Base-by-base conservation (phyloP, 2,113 vertebrate genomes). In the Sinosuthora webbiana region DNA sequence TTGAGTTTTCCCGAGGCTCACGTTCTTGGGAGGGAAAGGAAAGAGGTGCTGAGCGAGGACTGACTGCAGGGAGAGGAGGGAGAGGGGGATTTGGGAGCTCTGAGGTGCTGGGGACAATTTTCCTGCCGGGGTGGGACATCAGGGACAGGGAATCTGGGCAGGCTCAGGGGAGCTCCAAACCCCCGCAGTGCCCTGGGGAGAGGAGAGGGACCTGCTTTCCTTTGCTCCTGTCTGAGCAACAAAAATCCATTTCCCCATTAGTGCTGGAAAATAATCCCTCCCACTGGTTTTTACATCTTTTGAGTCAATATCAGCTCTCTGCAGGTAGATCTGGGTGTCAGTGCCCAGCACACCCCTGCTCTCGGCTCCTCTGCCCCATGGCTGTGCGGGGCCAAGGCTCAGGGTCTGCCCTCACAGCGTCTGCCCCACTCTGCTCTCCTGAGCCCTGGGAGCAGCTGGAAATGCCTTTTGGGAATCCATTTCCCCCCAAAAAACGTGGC, bases 111-210 rank as follows among this genome's bases (percentile, higher is more conserved):
- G 83, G 97, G 95, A 90, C 87, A 79, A 37, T 96, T 94, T 90
- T 71, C 69, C 96, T 88, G 83, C 81, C 77, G 96, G 91, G 50
- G 31, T 68, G 86, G 93, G 94, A 95, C 91, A 94, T 52, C 37
- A 7, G 27, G 74, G 74, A 8, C 4, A 21, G 35, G 87, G 60
- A 24, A 35, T 44, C 12, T 31, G 49, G 49, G 31, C 37, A 15
- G 53, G 65, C 65, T 37, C 42, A n/a, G 47, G 6, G 3, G 8
- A 64, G 82, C 82, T 23, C 91, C 31, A 0, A 44, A 21, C 5
- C 4, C 0, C 1, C 5, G 10, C 52, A 8, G 59, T 7, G 25
- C 63, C 53, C 2, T 0, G 2, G 27, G 23, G 20, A 35, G 35
- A 39, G 56, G 2, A 47, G 8, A 35, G 24, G 57, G n/a, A 30